phyloP scores from a whole-genome alignment of 2,113 vertebrate species.

The Nerophis ophidion region DNA sequence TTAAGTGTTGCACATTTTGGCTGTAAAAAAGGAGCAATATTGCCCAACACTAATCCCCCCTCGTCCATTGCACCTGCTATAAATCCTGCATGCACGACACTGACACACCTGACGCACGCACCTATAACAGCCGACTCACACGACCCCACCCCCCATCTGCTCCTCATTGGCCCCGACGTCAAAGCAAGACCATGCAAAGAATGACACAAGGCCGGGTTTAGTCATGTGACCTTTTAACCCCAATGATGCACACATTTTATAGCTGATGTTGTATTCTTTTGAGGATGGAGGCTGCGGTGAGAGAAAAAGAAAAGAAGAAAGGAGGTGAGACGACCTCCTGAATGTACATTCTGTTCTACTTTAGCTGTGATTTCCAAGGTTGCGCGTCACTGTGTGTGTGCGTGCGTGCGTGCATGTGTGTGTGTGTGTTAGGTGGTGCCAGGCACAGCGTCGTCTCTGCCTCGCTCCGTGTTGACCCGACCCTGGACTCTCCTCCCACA shows the following conservation, averaged over 20 bases:
- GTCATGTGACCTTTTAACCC: conserved; percentile 45
- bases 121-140: conserved; percentile 33
- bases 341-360: conserved; percentile 69
- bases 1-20: conserved; percentile 34
- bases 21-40: conserved; percentile 31
- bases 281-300: conserved; percentile 12
- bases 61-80: conserved; percentile 28
- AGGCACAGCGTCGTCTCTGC: conserved; percentile 68
- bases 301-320: conserved; percentile 25
- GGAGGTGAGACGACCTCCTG: conserved; percentile 53
- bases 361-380: conserved; percentile 62
- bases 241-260: background rate
- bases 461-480: conserved; percentile 66
- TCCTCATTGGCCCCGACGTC: conserved; percentile 50
- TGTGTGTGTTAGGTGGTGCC: conserved; percentile 66
- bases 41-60: conserved; percentile 22
- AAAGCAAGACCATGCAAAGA: conserved; percentile 34
- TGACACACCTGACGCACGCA: conserved; percentile 40
- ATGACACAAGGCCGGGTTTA: conserved; percentile 49
- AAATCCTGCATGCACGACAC: conserved; percentile 44
- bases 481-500: conserved; percentile 65
- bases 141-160: conserved; percentile 55
- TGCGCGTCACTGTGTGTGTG: conserved; percentile 38
- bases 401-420: conserved; percentile 27
- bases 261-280: background rate